Evolutionary conservation across 2,888 invertebrate species (phyloP).

Genomic region (Pachycephus smyrnensis): DNA sequence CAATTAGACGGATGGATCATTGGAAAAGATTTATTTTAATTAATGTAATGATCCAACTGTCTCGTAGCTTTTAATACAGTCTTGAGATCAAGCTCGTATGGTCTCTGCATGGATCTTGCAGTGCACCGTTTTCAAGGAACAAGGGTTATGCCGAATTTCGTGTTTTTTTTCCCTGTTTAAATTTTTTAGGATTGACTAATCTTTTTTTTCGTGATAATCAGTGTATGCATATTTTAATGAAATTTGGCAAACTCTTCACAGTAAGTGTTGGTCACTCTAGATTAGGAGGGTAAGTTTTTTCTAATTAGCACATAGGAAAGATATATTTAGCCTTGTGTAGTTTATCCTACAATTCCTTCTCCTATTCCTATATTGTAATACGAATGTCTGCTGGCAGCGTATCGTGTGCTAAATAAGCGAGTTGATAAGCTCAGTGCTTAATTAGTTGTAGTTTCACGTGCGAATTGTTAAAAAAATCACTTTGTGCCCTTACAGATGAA

Average conservation of each 20-base stretch:
- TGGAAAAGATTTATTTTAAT: not conserved
- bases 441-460: not conserved
- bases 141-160: not conserved
- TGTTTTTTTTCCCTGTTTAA: not conserved
- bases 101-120: not conserved
- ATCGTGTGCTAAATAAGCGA: not conserved
- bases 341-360: not conserved
- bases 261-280: slow-evolving; percentile 4
- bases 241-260: not conserved
- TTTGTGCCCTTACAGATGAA: too few relatives aligned
- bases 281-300: slow-evolving; percentile 3
- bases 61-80: not conserved
- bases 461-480: not conserved
- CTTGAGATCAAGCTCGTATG: not conserved
- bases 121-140: not conserved
- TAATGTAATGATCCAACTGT: not conserved
- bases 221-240: not conserved
- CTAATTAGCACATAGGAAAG: not conserved
- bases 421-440: not conserved
- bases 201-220: not conserved
- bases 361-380: not conserved
- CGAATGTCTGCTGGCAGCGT: too few relatives aligned
- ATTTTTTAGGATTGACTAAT: not conserved
- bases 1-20: not conserved
- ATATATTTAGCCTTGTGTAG: not conserved